Evolutionary conservation across 1,140 invertebrate genomes (phyloP).

Genomic region (Zaprionus vittiger): DNA sequence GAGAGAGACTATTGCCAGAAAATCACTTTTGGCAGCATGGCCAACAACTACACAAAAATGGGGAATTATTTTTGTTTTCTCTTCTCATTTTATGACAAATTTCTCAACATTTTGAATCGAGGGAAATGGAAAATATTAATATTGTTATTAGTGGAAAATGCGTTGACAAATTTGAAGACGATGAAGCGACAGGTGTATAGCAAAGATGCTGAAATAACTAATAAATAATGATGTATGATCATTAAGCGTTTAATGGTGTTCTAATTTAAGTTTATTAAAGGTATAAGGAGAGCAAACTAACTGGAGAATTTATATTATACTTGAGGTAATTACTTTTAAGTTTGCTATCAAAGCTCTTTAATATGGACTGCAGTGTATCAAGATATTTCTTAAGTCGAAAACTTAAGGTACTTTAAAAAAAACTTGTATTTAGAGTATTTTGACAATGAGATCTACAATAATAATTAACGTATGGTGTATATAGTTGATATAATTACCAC

Average conservation of each 20-base stretch:
- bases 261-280: too few relatives aligned
- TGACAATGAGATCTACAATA: too few relatives aligned
- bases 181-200: background rate
- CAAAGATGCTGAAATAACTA: background rate
- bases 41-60: conserved; percentile 33
- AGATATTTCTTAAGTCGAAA: too few relatives aligned
- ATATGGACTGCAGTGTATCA: too few relatives aligned
- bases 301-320: too few relatives aligned
- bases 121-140: conserved; percentile 15
- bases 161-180: background rate
- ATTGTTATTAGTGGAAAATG: background rate
- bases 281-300: too few relatives aligned
- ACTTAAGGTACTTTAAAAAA: too few relatives aligned
- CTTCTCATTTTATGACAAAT: conserved; percentile 60
- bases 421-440: too few relatives aligned
- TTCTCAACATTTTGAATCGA: conserved; percentile 53
- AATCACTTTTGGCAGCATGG: conserved; percentile 49
- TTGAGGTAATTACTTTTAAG: too few relatives aligned
- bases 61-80: background rate
- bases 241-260: background rate
- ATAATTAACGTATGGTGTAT: background rate
- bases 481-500: background rate
- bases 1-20: conserved; percentile 19
- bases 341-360: too few relatives aligned
- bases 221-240: background rate